Conservation (phyloP, 2,113 vertebrate species). For the Zapornia atra region DNA sequence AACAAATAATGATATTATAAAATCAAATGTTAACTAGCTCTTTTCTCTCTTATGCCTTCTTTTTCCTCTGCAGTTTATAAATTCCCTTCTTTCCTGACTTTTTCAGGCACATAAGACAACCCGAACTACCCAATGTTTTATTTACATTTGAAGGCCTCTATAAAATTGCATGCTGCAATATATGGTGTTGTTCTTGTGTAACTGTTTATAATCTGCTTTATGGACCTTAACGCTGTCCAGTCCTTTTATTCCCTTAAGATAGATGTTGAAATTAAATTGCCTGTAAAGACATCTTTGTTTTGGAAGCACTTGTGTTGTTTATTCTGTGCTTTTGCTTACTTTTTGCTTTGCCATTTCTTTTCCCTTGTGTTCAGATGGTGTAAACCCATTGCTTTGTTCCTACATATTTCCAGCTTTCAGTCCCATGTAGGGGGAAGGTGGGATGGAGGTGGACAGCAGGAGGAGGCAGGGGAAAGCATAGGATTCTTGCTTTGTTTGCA, state of each 20-base stretch:
- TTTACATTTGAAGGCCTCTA: conserved; percentile 37
- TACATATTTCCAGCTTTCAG: not conserved
- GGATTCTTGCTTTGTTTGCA: not conserved
- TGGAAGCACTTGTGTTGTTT: not conserved
- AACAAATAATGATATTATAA: not conserved
- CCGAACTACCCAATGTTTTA: not conserved
- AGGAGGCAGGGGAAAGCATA: not conserved
- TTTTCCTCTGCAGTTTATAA: not conserved
- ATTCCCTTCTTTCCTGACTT: not conserved
- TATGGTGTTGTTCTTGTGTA: not conserved
- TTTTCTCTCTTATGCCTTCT: not conserved
- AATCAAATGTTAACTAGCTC: not conserved
- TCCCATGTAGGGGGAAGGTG: not conserved
- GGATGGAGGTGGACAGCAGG: not conserved
- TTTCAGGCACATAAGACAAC: not conserved
- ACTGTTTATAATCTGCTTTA: conserved; percentile 69
- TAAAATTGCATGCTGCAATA: conserved; percentile 9
- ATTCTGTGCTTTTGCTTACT: not conserved
- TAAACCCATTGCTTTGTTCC: not conserved
- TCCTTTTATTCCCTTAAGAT: not conserved
- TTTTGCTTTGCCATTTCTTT: not conserved
- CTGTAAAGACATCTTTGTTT: not conserved
- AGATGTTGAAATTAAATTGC: conserved; percentile 18
- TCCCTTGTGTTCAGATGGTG: not conserved
- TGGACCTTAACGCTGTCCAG: conserved; percentile 14